A percentile compares a stretch with the other conserved stretches of the same genome.
Evolutionary conservation across 2,888 invertebrate genomes (phyloP).

Genomic region (Stenodera caucasica): DNA sequence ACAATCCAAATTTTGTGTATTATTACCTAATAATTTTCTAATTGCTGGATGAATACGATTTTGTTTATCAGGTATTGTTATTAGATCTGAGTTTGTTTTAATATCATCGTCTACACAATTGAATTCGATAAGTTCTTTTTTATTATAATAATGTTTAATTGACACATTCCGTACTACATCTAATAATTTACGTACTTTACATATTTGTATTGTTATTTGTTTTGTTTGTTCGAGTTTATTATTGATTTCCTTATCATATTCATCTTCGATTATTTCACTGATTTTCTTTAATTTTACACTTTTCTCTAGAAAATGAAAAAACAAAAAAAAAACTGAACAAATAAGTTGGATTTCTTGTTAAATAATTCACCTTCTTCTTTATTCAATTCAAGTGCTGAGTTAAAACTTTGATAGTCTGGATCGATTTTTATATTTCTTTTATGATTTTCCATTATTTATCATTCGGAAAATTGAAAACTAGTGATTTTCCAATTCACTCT

Average conservation of each 20-base stretch:
- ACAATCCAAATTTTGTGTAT: constrained; percentile 51
- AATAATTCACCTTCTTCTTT: constrained; percentile 43
- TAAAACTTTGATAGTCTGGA: constrained; percentile 47
- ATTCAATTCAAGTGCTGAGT: constrained; percentile 42
- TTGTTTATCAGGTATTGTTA: constrained; percentile 44
- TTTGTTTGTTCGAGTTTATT: constrained; percentile 71
- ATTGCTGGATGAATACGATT: constrained; percentile 74
- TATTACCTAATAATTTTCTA: constrained; percentile 69
- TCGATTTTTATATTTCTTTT: constrained; percentile 32
- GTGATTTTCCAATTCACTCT: no score
- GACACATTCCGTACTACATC: constrained; percentile 63
- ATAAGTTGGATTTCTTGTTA: not conserved
- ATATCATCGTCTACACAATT: constrained; percentile 51
- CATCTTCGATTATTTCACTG: constrained; percentile 66
- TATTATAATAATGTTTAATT: constrained; percentile 64
- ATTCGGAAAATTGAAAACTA: not conserved
- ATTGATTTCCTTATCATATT: constrained; percentile 72
- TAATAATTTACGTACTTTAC: constrained; percentile 61
- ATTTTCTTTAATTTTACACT: constrained; percentile 64
- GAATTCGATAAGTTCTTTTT: constrained; percentile 58
- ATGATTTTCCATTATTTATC: not conserved
- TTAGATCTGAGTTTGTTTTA: constrained; percentile 37
- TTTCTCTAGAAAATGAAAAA: no score
- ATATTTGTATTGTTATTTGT: constrained; percentile 68
- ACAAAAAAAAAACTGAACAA: no score